Conservation (phyloP, 1,140 invertebrate genomes). For the Scaptomyza pallida region DNA sequence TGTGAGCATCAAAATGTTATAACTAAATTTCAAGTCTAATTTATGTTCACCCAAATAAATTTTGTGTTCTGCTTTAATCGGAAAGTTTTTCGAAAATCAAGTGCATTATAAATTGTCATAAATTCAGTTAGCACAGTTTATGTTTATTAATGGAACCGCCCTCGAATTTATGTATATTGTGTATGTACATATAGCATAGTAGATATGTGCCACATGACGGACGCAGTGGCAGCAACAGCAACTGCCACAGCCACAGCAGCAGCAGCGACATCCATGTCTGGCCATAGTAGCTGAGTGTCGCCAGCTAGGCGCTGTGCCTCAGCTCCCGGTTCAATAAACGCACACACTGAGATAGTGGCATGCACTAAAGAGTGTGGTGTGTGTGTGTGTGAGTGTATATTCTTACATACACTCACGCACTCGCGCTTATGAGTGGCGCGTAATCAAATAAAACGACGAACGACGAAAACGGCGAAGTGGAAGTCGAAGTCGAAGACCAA, state of each 20-base stretch:
- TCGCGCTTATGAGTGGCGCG: conserved; percentile 42
- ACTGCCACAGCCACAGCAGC: not conserved
- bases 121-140: not conserved
- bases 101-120: not conserved
- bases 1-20: too few species aligned
- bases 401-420: conserved; percentile 50
- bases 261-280: conserved; percentile 19
- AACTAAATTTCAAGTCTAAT: too few species aligned
- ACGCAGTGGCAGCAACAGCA: conserved; percentile 21
- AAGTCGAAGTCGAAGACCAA: conserved; percentile 36
- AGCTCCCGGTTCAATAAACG: conserved; percentile 40
- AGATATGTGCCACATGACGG: conserved; percentile 42
- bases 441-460: conserved; percentile 44
- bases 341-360: conserved; percentile 4
- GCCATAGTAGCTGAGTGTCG: conserved; percentile 24
- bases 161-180: conserved; percentile 10
- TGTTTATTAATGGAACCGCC: conserved; percentile 22
- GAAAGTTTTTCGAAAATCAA: not conserved
- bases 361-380: conserved; percentile 6
- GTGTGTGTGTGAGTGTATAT: conserved; percentile 26
- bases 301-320: conserved; percentile 35
- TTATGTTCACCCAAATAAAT: too few species aligned
- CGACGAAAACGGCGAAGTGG: conserved; percentile 2
- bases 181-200: conserved; percentile 29
- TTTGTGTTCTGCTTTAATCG: too few species aligned